Percentiles rank a stretch among this genome's conserved stretches.
Conservation (phyloP, 2,888 invertebrate species). For the Cordilura impudica region DNA sequence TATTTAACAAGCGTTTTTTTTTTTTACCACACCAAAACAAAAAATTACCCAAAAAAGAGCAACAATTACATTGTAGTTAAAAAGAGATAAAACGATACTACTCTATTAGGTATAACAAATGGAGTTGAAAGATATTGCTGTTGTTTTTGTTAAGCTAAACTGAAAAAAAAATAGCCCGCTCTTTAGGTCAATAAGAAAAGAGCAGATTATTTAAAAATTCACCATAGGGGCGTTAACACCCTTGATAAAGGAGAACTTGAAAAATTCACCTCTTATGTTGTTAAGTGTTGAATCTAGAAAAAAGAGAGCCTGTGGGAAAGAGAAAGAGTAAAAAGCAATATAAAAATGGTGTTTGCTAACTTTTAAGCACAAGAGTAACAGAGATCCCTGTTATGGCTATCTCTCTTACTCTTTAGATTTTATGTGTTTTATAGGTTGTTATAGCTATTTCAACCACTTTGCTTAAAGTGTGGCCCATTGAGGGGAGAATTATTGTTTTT, state of each 20-base stretch:
- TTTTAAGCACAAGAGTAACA: not conserved
- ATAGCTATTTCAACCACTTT: constrained; percentile 35
- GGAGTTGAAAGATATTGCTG: constrained; percentile 12
- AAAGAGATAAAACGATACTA: constrained; percentile 52
- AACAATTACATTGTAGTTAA: constrained; percentile 47
- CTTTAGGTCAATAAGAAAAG: not conserved
- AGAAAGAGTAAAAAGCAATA: not conserved
- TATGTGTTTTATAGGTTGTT: not conserved
- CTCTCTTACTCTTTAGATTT: not conserved
- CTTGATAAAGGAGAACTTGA: constrained; percentile 20
- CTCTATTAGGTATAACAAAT: not conserved
- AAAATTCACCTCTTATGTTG: constrained; percentile 29
- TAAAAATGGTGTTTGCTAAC: constrained; percentile 51
- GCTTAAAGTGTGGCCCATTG: not conserved
- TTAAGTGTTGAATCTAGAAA: not conserved
- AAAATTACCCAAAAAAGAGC: not conserved
- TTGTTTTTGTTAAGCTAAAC: constrained; percentile 2
- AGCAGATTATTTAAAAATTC: not conserved
- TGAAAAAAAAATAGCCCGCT: constrained; percentile 24
- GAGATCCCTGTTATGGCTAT: not conserved
- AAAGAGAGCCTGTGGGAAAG: constrained; percentile 2
- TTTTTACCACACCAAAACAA: not conserved
- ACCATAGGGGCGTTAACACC: constrained; percentile 32
- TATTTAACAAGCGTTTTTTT: not conserved
- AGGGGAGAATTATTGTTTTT: constrained; percentile 37